Base-by-base conservation (phyloP, 2,113 vertebrate genomes). In the Prochilodus magdalenae region DNA sequence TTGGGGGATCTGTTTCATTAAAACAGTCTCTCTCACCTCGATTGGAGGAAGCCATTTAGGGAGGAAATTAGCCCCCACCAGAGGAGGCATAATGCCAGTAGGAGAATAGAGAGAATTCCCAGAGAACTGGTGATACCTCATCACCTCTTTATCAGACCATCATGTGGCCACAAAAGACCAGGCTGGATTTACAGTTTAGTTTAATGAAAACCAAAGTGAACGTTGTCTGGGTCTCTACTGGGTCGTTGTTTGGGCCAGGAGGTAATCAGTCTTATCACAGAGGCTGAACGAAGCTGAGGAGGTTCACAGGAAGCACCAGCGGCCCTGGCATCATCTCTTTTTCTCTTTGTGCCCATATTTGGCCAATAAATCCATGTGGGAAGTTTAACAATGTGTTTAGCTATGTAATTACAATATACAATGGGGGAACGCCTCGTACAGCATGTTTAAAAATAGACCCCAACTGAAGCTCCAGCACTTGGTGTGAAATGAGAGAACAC, bases 401-500 rank as follows among this genome's bases (percentile, higher is more conserved):
- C 76, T 79, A 66, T 66, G 33, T 84, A 84, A 89, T 89, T 88
- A 83, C 76, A 89, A 81, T 70, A 82, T 84, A 82, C 85, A 89
- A 90, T 90, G 70, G 86, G 84, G n/a, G 74, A 81, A 77, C 60
- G 40, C 49, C 75, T 75, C 26, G 40, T 26, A 51, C 40, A 71
- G 65, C 53, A 12, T 59, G 36, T 29, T 80, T 74, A 77, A 83
- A 78, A 91, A 86, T 87, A 84, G 81, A 81, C 49, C 11, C 26
- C 51, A 82, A 84, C 75, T 83, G 4, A 66, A 82, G 72, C 47
- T 79, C 80, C 62, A 22, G 72, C 63, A 81, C 62, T 80, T 55
- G 47, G 30, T 70, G 63, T 79, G 40, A 40, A 69, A n/a, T 11
- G 10, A 60, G 30, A 30, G 26, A 57, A 49, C 18, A n/a, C 26